These are phyloP conservation scores for Bufotes viridis DNA, from an alignment of 2,797 vertebrate species.

Conservation along the genomic window DNA sequence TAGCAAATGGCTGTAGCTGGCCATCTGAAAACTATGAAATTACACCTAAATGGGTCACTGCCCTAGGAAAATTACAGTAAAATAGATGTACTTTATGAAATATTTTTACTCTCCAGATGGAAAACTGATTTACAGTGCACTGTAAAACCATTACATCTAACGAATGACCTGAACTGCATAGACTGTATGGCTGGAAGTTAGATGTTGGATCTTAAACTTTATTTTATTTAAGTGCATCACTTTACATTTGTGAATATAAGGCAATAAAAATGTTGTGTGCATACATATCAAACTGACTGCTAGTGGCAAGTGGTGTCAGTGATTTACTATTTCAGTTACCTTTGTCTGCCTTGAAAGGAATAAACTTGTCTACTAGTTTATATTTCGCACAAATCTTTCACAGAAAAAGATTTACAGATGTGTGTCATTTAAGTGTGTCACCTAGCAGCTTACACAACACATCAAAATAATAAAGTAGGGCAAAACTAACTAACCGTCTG, in stretches of 20 bases:
- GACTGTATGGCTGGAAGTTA: not conserved
- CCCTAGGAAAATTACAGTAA: constrained; percentile 4
- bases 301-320: constrained; percentile 42
- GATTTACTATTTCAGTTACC: constrained; percentile 59
- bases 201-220: constrained; percentile 10
- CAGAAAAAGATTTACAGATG: constrained; percentile 29
- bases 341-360: constrained; percentile 53
- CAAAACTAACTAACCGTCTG: not conserved
- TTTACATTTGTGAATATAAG: constrained; percentile 53
- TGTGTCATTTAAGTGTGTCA: constrained; percentile 6
- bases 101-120: constrained; percentile 20
- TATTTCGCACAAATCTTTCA: constrained; percentile 55
- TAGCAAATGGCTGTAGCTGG: not conserved
- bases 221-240: constrained; percentile 44
- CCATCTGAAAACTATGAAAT: constrained; percentile 19
- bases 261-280: constrained; percentile 30
- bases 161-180: not conserved
- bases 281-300: constrained; percentile 48
- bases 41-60: constrained; percentile 28
- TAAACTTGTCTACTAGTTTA: constrained; percentile 52
- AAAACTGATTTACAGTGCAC: constrained; percentile 15
- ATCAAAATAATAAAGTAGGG: not conserved
- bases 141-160: constrained; percentile 18
- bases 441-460: not conserved
- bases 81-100: constrained; percentile 12